Evolutionary conservation across 1,140 invertebrate genomes (phyloP).

Genomic region (Drosophila repleta): DNA sequence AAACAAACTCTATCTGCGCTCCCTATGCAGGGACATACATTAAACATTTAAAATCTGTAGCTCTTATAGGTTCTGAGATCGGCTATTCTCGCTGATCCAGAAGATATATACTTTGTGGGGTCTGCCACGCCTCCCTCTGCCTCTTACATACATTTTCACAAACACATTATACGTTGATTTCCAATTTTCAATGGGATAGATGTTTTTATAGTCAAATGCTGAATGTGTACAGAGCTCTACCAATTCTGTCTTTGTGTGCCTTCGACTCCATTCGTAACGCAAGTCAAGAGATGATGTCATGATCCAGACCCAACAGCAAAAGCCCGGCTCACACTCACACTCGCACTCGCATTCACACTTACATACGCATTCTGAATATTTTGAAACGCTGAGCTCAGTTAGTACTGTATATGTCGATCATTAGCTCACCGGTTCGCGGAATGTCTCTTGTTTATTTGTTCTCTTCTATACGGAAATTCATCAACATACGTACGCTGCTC

Average conservation of each 20-base stretch:
- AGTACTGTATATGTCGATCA: slow-evolving; percentile 61
- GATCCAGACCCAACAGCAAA: slow-evolving; percentile 35
- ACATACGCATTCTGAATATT: background rate
- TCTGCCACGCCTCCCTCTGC: too few relatives aligned
- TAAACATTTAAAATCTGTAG: too few relatives aligned
- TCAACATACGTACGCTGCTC: slow-evolving; percentile 16
- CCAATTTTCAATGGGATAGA: background rate
- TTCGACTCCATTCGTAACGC: slow-evolving; percentile 26
- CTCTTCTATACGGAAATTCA: slow-evolving; percentile 61
- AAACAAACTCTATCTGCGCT: too few relatives aligned
- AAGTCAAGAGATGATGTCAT: slow-evolving; percentile 69
- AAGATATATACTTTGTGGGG: too few relatives aligned
- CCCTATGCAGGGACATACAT: too few relatives aligned
- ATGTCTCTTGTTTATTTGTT: slow-evolving; percentile 45
- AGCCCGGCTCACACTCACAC: slow-evolving; percentile 53
- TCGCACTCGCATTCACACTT: slow-evolving; percentile 13
- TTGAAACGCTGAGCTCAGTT: slow-evolving; percentile 35
- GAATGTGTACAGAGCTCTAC: background rate
- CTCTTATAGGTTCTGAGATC: too few relatives aligned
- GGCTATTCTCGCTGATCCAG: too few relatives aligned
- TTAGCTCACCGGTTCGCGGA: slow-evolving; percentile 64
- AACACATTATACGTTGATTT: too few relatives aligned
- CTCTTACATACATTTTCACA: too few relatives aligned
- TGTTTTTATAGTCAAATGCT: slow-evolving; percentile 12
- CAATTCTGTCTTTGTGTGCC: slow-evolving; percentile 3